Evolutionary conservation across 2,113 vertebrate genomes (phyloP).

Genomic region (Nesogale talazaci): DNA sequence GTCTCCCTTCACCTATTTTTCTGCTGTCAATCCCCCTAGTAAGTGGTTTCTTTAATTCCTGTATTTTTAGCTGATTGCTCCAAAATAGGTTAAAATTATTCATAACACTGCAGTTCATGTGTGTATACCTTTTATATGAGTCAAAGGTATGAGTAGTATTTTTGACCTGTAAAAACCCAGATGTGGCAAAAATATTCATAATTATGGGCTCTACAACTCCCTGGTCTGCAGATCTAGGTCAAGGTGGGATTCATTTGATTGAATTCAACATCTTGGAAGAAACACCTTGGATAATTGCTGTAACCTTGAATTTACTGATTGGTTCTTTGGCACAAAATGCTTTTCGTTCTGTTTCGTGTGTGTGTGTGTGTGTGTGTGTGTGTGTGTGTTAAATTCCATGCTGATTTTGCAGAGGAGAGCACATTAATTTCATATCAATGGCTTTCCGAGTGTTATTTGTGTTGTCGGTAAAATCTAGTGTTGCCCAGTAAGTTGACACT

Average conservation of each 20-base stretch:
- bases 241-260: conserved; percentile 68
- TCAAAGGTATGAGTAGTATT: neutral
- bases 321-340: conserved; percentile 54
- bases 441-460: conserved; percentile 47
- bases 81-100: conserved; percentile 45
- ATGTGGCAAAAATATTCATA: conserved; percentile 35
- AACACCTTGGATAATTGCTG: conserved; percentile 56
- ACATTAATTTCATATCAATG: conserved; percentile 72
- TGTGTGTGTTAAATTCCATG: conserved; percentile 56
- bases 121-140: neutral
- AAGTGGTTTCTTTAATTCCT: too few species aligned
- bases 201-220: conserved; percentile 5
- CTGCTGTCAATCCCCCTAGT: too few species aligned
- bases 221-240: conserved; percentile 40
- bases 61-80: neutral
- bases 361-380: conserved; percentile 51
- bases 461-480: conserved; percentile 61
- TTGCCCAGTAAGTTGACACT: conserved; percentile 50
- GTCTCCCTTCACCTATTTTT: too few species aligned
- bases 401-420: conserved; percentile 58
- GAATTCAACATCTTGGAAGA: conserved; percentile 65
- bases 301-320: conserved; percentile 63
- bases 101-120: neutral
- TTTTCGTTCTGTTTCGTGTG: neutral
- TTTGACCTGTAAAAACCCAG: conserved; percentile 20